Percentiles rank a stretch among this genome's conserved stretches.
Evolutionary conservation across 1,140 invertebrate species (phyloP).

Genomic region (Lutraria rhynchaena): DNA sequence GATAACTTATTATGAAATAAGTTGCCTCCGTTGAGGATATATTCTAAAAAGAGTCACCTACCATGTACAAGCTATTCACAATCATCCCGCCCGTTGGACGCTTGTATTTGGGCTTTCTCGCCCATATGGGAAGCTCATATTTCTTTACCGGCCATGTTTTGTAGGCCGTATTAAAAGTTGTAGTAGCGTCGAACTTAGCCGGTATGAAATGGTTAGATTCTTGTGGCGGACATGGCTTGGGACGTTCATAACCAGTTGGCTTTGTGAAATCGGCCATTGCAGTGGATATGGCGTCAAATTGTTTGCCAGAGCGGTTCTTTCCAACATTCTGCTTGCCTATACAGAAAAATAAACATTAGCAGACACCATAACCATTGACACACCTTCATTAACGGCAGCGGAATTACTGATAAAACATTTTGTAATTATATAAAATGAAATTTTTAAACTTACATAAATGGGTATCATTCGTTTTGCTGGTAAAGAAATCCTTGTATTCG

Average conservation of each 20-base stretch:
- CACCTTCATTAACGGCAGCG: no score
- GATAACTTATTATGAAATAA: no score
- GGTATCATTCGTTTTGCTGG: slow-evolving; percentile 14
- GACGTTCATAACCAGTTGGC: slow-evolving; percentile 16
- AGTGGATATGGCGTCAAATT: slow-evolving; percentile 23
- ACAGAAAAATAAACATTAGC: not conserved
- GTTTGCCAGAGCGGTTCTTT: not conserved
- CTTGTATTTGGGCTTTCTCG: slow-evolving; percentile 45
- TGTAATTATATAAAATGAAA: not conserved
- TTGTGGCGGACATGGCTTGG: slow-evolving; percentile 11
- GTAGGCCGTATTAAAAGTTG: slow-evolving; percentile 34
- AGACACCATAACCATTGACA: not conserved
- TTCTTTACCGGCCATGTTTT: slow-evolving; percentile 20
- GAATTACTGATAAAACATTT: not conserved
- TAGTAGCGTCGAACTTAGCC: slow-evolving; percentile 36
- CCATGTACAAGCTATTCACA: slow-evolving; percentile 37
- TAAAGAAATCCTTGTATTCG: slow-evolving; percentile 38
- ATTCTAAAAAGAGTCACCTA: slow-evolving; percentile 13
- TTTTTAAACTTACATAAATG: slow-evolving; percentile 8
- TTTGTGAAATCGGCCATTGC: slow-evolving; percentile 39
- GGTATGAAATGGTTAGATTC: not conserved
- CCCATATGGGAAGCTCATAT: slow-evolving; percentile 51
- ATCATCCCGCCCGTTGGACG: slow-evolving; percentile 37
- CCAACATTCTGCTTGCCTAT: slow-evolving; percentile 29
- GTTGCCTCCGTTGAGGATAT: no score